Conservation (phyloP, 2,113 vertebrate species). For the Agapornis roseicollis region DNA sequence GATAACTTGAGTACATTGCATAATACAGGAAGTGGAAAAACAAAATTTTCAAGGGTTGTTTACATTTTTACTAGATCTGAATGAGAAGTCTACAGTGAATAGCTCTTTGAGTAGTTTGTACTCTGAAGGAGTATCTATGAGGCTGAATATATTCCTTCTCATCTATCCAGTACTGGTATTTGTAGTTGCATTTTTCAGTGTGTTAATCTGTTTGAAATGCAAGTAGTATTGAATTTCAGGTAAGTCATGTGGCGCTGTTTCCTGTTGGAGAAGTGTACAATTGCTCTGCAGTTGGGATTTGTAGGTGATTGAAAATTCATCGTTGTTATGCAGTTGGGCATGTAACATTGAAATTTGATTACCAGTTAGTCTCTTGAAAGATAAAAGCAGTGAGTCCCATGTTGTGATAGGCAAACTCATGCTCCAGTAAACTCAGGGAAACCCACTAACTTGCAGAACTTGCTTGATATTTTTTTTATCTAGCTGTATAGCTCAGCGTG, state of each 20-base stretch:
- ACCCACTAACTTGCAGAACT: neutral
- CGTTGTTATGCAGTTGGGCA: neutral
- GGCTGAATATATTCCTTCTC: neutral
- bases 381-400: neutral
- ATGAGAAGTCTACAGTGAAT: neutral
- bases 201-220: neutral
- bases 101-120: neutral
- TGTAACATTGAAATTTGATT: neutral
- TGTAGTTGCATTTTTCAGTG: neutral
- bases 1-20: conserved; percentile 9
- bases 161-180: neutral
- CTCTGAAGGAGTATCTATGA: neutral
- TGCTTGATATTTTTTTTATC: neutral
- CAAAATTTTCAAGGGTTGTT: conserved; percentile 31
- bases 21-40: conserved; percentile 50
- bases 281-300: neutral
- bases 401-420: neutral
- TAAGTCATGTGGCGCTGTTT: neutral
- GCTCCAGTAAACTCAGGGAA: neutral
- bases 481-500: neutral
- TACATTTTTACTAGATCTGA: neutral
- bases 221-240: neutral
- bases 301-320: neutral
- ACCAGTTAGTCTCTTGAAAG: neutral
- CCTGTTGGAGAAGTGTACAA: neutral